phyloP scores from a whole-genome alignment of 2,888 invertebrate species.

The Apodemia duryi region DNA sequence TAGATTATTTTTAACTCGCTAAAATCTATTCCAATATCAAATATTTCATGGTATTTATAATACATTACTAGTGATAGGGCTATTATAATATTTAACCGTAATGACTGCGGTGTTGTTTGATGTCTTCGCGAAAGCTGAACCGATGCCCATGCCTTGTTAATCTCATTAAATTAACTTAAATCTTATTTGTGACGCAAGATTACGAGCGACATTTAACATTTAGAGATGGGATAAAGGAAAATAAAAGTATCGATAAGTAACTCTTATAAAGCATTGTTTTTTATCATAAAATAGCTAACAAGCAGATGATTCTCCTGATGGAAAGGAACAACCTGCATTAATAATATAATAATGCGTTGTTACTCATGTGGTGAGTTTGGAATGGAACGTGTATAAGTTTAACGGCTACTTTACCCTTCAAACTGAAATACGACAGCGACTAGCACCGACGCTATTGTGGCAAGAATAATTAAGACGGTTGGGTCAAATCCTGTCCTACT shows the following conservation, averaged over 20 bases:
- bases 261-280: too few relatives aligned
- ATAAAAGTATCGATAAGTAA: not conserved
- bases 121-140: conserved; percentile 19
- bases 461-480: too few relatives aligned
- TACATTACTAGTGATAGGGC: conserved; percentile 12
- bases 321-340: too few relatives aligned
- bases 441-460: too few relatives aligned
- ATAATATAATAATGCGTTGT: too few relatives aligned
- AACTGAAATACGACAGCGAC: too few relatives aligned
- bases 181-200: conserved; percentile 28
- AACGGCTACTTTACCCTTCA: too few relatives aligned
- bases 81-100: conserved; percentile 19
- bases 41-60: conserved; percentile 7
- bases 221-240: not conserved
- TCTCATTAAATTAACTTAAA: conserved; percentile 29
- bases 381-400: too few relatives aligned
- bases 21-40: not conserved
- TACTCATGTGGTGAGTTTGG: too few relatives aligned
- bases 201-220: conserved; percentile 4
- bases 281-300: too few relatives aligned
- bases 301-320: too few relatives aligned
- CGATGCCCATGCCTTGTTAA: conserved; percentile 24
- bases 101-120: conserved; percentile 20
- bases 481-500: too few relatives aligned
- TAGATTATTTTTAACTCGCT: not conserved